These are phyloP conservation scores for Branchellion lobata DNA, from an alignment of 2,888 invertebrate species.

Conservation along the genomic window DNA sequence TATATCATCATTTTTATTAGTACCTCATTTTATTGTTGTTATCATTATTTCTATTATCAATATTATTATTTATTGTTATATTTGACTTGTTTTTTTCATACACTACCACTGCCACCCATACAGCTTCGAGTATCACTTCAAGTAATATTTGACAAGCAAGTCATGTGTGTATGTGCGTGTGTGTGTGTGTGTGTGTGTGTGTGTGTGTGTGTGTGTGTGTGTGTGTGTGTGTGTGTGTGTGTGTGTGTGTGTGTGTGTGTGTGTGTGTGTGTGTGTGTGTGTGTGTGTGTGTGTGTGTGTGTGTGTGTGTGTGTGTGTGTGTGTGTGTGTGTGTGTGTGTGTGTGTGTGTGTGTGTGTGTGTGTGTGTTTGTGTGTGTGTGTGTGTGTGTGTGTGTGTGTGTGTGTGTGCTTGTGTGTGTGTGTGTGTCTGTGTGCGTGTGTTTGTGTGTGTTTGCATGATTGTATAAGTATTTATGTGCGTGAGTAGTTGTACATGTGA, in stretches of 20 bases:
- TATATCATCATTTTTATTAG: too few relatives aligned
- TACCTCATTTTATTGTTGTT: too few relatives aligned
- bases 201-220: conserved; percentile 23
- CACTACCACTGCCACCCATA: too few relatives aligned
- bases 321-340: conserved; percentile 1
- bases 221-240: conserved; percentile 14
- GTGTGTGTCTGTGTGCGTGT: background rate
- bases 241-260: conserved; percentile 16
- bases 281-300: conserved; percentile 23
- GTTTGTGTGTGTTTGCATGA: conserved; percentile 1
- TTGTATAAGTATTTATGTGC: conserved; percentile 12
- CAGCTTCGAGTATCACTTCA: too few relatives aligned
- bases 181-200: conserved; percentile 30
- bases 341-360: too few relatives aligned
- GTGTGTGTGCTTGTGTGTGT: conserved; percentile 6
- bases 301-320: conserved; percentile 29
- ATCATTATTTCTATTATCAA: too few relatives aligned
- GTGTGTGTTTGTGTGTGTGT: background rate
- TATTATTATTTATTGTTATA: too few relatives aligned
- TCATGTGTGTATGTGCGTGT: conserved; percentile 17
- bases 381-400: conserved; percentile 14
- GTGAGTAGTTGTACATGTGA: background rate
- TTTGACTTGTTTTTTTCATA: too few relatives aligned
- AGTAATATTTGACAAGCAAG: background rate
- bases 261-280: background rate